Percentiles rank a stretch among this genome's conserved stretches.
Conservation (phyloP, 2,113 vertebrate genomes). For the Psittacula cyanocephala region DNA sequence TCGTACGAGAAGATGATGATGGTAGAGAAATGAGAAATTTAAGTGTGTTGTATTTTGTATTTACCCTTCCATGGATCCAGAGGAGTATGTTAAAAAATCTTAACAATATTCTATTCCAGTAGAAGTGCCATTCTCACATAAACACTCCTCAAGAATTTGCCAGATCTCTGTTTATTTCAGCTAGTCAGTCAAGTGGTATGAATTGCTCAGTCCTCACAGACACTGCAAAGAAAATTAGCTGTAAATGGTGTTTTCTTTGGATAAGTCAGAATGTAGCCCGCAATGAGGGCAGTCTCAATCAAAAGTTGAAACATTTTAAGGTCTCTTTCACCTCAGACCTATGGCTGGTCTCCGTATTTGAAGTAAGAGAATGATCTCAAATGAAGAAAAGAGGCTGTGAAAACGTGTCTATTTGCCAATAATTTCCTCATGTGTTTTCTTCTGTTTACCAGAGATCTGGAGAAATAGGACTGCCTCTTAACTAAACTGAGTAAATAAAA, state of each 20-base stretch:
- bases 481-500: conserved; percentile 56
- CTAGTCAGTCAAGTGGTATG: not conserved
- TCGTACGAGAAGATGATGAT: not conserved
- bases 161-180: rapidly evolving
- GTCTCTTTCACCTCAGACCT: not conserved
- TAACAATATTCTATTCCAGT: not conserved
- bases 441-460: conserved; percentile 36
- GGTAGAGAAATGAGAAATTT: not conserved
- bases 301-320: not conserved
- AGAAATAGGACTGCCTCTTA: conserved; percentile 42
- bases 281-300: not conserved
- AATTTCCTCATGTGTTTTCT: conserved; percentile 39
- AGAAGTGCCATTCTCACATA: not conserved
- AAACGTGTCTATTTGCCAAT: not conserved
- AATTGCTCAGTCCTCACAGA: not conserved
- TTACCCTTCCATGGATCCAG: not conserved
- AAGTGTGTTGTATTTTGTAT: not conserved
- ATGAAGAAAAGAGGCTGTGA: not conserved
- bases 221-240: not conserved
- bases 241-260: not conserved
- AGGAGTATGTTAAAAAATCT: not conserved
- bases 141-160: not conserved
- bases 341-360: not conserved
- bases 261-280: not conserved
- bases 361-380: not conserved